Evolutionary conservation across 2,888 invertebrate genomes (phyloP).

Genomic region (Ceriagrion tenellum): DNA sequence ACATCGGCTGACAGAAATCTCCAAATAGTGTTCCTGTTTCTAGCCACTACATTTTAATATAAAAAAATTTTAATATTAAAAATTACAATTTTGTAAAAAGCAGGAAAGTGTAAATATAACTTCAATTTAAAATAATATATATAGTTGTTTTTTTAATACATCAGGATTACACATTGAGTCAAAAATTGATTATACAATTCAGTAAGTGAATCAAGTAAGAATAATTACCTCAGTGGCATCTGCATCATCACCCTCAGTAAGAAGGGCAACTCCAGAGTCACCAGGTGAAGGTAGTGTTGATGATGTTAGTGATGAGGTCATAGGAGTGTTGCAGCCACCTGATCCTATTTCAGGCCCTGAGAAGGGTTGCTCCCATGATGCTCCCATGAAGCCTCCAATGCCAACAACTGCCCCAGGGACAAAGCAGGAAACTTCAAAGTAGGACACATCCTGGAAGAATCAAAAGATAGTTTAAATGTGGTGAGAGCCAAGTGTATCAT

Average conservation of each 20-base stretch:
- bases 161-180: no score
- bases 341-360: conserved; percentile 26
- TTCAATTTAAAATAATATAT: no score
- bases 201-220: no score
- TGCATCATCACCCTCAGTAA: conserved; percentile 72
- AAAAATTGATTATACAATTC: no score
- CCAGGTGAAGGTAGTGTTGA: conserved; percentile 84
- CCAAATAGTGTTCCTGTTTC: no score
- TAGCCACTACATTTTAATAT: no score
- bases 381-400: conserved; percentile 57
- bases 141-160: no score
- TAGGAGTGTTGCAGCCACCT: conserved; percentile 65
- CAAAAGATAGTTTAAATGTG: not conserved
- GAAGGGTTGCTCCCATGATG: conserved; percentile 47
- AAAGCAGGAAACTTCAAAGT: conserved; percentile 51
- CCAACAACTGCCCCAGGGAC: conserved; percentile 58
- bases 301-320: conserved; percentile 78
- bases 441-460: conserved; percentile 42
- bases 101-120: no score
- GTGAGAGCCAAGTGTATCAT: no score
- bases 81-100: no score
- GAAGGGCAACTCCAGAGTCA: conserved; percentile 84
- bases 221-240: conserved; percentile 55
- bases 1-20: no score
- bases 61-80: no score